Percentiles rank a stretch among this genome's conserved stretches.
Evolutionary conservation across 2,113 vertebrate genomes (phyloP).

Genomic region (Leucosticte australis): DNA sequence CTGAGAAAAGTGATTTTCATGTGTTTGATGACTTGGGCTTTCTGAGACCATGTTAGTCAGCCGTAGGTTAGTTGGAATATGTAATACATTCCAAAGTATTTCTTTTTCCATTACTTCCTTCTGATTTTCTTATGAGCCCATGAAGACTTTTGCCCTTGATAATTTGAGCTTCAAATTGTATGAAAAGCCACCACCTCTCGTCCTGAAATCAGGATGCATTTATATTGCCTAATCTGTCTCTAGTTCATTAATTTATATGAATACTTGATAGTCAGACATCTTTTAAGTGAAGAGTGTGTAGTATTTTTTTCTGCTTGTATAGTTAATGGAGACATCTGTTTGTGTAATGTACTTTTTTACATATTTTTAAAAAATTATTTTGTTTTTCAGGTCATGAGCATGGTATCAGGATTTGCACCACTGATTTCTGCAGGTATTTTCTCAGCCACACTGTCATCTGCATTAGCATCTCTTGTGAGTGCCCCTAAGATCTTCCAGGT

Average conservation of each 20-base stretch:
- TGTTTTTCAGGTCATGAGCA: slow-evolving; percentile 87
- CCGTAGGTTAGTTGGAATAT: not conserved
- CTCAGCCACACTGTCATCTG: slow-evolving; percentile 96
- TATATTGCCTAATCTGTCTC: not conserved
- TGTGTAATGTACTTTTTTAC: not conserved
- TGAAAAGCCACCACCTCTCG: not conserved
- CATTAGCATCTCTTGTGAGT: slow-evolving; percentile 96
- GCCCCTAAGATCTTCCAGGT: slow-evolving; percentile 99
- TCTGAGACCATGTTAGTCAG: not conserved
- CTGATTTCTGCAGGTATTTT: slow-evolving; percentile 96
- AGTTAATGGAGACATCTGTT: not conserved
- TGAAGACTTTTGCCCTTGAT: not conserved
- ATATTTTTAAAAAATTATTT: not conserved
- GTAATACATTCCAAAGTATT: not conserved
- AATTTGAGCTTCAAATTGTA: not conserved
- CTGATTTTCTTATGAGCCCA: not conserved
- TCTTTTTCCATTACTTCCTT: not conserved
- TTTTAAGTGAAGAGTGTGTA: not conserved
- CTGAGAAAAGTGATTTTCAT: not conserved
- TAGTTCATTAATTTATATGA: not conserved
- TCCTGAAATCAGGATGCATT: not conserved
- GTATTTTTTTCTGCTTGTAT: not conserved
- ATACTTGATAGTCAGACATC: not conserved
- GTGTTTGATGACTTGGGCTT: not conserved
- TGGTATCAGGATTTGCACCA: slow-evolving; percentile 93